Conservation (phyloP, 64 coral and sea anemone genomes). For the Hydrozoanthus tunicans region DNA sequence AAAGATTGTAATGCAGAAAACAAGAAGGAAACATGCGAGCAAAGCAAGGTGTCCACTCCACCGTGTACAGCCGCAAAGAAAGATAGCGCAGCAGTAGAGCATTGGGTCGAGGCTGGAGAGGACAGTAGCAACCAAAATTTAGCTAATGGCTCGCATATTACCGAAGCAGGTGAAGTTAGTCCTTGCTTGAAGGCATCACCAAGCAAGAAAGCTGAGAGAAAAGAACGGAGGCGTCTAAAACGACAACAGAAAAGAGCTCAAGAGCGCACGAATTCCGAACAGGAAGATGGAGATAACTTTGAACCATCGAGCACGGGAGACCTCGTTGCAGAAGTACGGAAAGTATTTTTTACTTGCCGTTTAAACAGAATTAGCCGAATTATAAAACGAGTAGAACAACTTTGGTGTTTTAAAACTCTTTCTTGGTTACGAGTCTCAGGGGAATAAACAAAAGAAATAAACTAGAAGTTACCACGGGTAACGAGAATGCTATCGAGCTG, state of each 20-base stretch:
- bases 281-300: neutral
- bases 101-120: neutral
- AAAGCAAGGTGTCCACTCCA: neutral
- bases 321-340: neutral
- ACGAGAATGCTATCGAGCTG: no score
- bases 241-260: neutral
- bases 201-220: conserved; percentile 19
- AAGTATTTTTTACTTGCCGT: neutral
- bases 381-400: no score
- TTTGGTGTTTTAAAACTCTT: no score
- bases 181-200: neutral
- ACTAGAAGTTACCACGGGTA: no score
- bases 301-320: neutral
- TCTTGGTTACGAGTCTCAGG: no score
- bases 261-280: conserved; percentile 19
- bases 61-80: neutral
- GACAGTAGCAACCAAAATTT: neutral
- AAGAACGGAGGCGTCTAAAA: conserved; percentile 19
- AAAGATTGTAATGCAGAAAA: no score
- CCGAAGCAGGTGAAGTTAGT: neutral
- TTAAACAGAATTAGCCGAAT: no score
- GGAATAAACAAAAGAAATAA: no score
- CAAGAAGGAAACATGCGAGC: no score
- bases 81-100: neutral
- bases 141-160: neutral